Base-by-base conservation (phyloP, 1,140 invertebrate genomes). In the Tetranychus urticae region DNA sequence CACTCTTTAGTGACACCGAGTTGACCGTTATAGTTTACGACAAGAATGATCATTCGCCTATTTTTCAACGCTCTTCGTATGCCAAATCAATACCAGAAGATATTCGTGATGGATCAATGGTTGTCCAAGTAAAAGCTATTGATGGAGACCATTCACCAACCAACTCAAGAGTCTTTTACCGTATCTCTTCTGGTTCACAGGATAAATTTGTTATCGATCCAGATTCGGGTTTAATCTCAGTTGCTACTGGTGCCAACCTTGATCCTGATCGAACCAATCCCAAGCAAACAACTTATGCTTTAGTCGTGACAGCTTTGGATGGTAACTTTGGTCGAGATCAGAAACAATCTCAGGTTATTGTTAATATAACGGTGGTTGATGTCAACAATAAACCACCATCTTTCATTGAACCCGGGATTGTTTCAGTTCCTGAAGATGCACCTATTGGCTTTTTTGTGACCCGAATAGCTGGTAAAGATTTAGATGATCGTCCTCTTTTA, bases 141-240 rank as follows among this genome's bases (percentile, higher is more conserved):
- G 50, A 52, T 23, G 50, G 50, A 2, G 50, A 94, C 71, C 81
- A 84, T 1, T 90, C 87, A 1, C 75, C 82, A 2, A 84, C 86
- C 1, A 89, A 91, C 70, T 90, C 88, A 70, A 78, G 79, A 58
- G 73, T 94, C 1, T 84, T 87, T 4, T 93, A 94, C 71, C 78
- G 86, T 63, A 88, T 96, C 55, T 80, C 84, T 69, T 79, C 78
- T 62, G 90, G 90, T 5, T 86, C 86, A 2, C 79, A 80, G 35
- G 90, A 93, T 69, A 94, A 93, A 74, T 97, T 96, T 72, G 80
- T 86, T 0, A 88, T 94, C 10, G 82, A 86, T 67, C 77, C 85
- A 0, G 81, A 83, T 66, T 80, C 78, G 1, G 90, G 90, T 0
- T 76, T 83, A 0, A 82, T 97, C 42, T 80, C 80, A n/a, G 82